These are phyloP conservation scores for Aphis craccivora DNA, from an alignment of 1,140 invertebrate species.

Conservation along the genomic window DNA sequence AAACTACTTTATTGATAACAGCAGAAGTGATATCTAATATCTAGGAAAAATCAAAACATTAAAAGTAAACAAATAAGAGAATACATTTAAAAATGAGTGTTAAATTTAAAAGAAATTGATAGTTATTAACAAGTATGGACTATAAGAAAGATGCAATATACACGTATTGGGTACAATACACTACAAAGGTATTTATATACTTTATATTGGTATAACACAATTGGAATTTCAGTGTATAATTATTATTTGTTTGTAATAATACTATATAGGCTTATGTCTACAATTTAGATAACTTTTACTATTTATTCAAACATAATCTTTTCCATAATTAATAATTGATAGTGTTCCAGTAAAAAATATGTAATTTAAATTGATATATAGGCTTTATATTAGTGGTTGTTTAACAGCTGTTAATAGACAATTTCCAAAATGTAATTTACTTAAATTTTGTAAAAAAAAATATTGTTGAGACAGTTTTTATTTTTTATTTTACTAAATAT, in stretches of 20 bases:
- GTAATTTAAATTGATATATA: background rate
- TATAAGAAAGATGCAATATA: conserved; percentile 67
- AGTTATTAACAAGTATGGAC: conserved; percentile 63
- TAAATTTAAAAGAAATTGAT: conserved; percentile 28
- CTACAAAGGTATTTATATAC: conserved; percentile 64
- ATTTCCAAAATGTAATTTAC: background rate
- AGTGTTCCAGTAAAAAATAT: background rate
- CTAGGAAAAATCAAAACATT: conserved; percentile 43
- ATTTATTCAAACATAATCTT: background rate
- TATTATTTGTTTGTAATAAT: background rate
- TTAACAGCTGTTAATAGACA: conserved; percentile 21
- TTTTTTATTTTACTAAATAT: background rate
- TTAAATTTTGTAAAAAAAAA: background rate
- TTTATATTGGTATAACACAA: background rate
- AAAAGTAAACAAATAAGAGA: conserved; percentile 40
- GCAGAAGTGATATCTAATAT: conserved; percentile 7
- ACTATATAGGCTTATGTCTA: background rate
- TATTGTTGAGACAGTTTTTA: background rate
- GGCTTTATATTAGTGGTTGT: background rate
- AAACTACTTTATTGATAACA: conserved; percentile 17
- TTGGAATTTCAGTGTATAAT: background rate
- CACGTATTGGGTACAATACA: conserved; percentile 68
- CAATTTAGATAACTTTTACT: background rate
- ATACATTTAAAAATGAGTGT: conserved; percentile 44
- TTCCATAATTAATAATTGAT: background rate